Conservation (phyloP, 2,113 vertebrate species). For the Alces alces region DNA sequence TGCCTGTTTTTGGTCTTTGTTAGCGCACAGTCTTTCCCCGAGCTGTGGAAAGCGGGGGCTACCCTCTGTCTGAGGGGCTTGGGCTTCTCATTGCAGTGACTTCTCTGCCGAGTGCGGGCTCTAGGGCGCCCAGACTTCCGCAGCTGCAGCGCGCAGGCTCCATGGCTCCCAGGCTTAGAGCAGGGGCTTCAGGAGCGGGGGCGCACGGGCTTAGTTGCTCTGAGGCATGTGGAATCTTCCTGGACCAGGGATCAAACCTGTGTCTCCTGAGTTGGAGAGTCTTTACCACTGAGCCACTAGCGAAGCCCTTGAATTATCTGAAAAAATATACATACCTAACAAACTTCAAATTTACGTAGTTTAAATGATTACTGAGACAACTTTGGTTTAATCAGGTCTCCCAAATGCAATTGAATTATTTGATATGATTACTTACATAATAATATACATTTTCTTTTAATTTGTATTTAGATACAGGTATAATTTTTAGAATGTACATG, state of each 20-base stretch:
- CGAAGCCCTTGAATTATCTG: not conserved
- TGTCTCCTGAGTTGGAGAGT: not conserved
- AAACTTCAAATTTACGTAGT: not conserved
- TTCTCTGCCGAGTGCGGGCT: not conserved
- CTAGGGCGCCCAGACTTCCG: not conserved
- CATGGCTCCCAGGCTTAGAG: not conserved
- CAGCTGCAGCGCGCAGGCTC: fast-evolving
- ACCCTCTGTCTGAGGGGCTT: not conserved
- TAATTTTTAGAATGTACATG: not conserved
- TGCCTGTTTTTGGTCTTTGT: not conserved
- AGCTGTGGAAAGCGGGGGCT: not conserved
- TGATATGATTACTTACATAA: not conserved
- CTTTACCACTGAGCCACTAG: not conserved
- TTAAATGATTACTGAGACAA: not conserved
- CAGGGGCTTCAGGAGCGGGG: not conserved
- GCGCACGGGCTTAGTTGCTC: not conserved
- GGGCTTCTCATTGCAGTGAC: fast-evolving
- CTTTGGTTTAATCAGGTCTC: not conserved
- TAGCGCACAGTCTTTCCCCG: not conserved
- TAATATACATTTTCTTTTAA: not conserved
- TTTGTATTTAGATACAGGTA: not conserved
- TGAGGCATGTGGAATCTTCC: not conserved
- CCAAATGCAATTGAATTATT: not conserved
- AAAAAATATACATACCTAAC: not conserved
- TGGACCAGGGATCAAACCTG: not conserved